phyloP scores from a whole-genome alignment of 2,888 invertebrate genomes.

The Caenorhabditis sulstoni region DNA sequence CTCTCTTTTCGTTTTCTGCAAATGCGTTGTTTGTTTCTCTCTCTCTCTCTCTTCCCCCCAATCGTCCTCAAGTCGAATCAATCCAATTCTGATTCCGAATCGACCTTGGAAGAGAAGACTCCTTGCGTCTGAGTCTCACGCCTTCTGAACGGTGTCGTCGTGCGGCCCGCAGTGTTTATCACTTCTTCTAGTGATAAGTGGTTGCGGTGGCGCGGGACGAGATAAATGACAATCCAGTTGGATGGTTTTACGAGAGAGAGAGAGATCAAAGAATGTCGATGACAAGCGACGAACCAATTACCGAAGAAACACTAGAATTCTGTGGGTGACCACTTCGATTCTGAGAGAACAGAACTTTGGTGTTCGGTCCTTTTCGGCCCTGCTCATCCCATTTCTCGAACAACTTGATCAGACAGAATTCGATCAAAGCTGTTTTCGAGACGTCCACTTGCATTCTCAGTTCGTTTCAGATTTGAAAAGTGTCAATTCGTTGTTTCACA shows the following conservation, averaged over 20 bases:
- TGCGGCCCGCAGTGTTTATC: constrained; percentile 33
- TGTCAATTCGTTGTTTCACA: no score
- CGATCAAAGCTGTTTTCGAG: no score
- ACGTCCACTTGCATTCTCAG: no score
- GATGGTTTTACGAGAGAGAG: constrained; percentile 25
- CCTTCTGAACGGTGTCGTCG: constrained; percentile 20
- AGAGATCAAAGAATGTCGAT: constrained; percentile 41
- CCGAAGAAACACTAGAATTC: no score
- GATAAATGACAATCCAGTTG: constrained; percentile 38
- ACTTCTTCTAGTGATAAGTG: constrained; percentile 42
- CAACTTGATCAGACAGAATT: no score
- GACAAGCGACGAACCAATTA: no score
- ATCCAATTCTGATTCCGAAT: constrained; percentile 48
- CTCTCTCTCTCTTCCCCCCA: neutral
- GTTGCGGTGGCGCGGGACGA: constrained; percentile 27
- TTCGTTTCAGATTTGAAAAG: no score
- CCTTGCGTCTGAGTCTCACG: neutral
- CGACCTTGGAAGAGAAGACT: constrained; percentile 39
- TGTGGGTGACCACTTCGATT: no score
- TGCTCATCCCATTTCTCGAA: no score
- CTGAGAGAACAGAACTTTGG: no score
- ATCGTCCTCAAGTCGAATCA: constrained; percentile 17
- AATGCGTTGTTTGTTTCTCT: constrained; percentile 46
- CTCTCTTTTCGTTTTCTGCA: constrained; percentile 33
- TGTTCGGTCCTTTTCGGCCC: no score